Evolutionary conservation across 1,140 invertebrate species (phyloP).

Genomic region (Pseudomyrmex cubaensis): DNA sequence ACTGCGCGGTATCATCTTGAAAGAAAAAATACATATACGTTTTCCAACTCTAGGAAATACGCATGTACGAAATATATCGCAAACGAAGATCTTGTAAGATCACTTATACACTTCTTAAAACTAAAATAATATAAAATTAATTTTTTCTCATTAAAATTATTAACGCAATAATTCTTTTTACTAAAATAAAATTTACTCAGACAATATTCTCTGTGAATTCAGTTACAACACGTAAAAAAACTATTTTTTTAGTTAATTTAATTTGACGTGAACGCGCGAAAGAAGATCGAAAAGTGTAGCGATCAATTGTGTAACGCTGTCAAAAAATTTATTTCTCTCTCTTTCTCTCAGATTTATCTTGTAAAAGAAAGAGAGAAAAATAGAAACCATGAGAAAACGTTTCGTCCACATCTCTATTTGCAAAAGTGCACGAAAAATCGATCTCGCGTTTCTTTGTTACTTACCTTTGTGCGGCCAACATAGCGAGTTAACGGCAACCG

Average conservation of each 20-base stretch:
- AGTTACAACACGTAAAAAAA: too few relatives aligned
- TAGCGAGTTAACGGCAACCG: slow-evolving; percentile 14
- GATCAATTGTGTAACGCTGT: neutral
- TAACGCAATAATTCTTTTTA: neutral
- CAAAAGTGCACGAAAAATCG: slow-evolving; percentile 66
- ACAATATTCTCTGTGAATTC: too few relatives aligned
- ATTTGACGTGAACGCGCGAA: too few relatives aligned
- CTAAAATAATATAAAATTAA: neutral
- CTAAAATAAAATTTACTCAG: too few relatives aligned
- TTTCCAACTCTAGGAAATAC: neutral
- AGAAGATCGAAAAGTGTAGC: too few relatives aligned
- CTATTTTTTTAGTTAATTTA: too few relatives aligned
- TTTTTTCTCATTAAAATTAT: slow-evolving; percentile 11
- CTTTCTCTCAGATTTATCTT: neutral
- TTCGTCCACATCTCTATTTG: slow-evolving; percentile 20
- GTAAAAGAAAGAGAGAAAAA: slow-evolving; percentile 2
- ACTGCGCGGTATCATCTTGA: neutral
- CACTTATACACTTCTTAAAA: neutral
- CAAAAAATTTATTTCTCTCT: neutral
- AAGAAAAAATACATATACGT: neutral
- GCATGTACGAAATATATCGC: neutral
- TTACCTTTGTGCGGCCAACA: slow-evolving; percentile 49
- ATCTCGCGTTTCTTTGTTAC: slow-evolving; percentile 64
- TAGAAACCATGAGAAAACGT: slow-evolving; percentile 18
- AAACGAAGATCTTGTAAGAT: neutral